These are phyloP conservation scores for Rostrhamus sociabilis DNA, from an alignment of 2,797 vertebrate genomes.

Conservation along the genomic window DNA sequence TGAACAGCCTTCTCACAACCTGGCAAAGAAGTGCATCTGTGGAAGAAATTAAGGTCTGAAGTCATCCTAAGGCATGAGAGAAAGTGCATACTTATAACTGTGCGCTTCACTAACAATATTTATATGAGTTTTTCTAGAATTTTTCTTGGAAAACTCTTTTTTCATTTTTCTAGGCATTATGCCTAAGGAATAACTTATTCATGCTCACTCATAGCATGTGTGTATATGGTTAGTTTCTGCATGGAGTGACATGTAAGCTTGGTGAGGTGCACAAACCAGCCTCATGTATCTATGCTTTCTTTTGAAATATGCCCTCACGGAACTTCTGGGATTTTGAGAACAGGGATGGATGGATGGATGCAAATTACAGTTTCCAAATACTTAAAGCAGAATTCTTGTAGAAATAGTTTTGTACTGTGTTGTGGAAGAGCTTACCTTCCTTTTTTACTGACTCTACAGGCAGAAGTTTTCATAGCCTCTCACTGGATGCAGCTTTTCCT, in stretches of 20 bases:
- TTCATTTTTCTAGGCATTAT: neutral
- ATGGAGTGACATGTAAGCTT: neutral
- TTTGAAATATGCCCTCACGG: neutral
- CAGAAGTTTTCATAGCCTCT: conserved; percentile 16
- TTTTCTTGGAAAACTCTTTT: neutral
- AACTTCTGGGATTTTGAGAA: neutral
- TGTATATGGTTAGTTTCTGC: neutral
- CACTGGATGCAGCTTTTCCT: conserved; percentile 18
- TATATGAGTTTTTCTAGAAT: neutral
- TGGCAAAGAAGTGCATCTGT: neutral
- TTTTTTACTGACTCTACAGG: neutral
- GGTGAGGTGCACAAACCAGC: neutral
- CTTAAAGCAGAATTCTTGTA: neutral
- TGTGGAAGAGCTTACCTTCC: neutral
- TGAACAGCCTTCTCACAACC: neutral
- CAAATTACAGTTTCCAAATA: neutral
- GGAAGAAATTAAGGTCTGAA: conserved; percentile 16
- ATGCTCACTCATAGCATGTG: neutral
- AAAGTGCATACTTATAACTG: neutral
- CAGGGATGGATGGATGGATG: neutral
- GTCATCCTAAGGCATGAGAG: neutral
- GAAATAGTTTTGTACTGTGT: neutral
- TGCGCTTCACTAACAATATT: neutral
- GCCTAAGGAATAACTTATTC: neutral
- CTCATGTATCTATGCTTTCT: neutral